Percentiles rank a stretch among this genome's conserved stretches.
phyloP scores from a whole-genome alignment of 2,888 invertebrate genomes.

The Phorcus lineatus region DNA sequence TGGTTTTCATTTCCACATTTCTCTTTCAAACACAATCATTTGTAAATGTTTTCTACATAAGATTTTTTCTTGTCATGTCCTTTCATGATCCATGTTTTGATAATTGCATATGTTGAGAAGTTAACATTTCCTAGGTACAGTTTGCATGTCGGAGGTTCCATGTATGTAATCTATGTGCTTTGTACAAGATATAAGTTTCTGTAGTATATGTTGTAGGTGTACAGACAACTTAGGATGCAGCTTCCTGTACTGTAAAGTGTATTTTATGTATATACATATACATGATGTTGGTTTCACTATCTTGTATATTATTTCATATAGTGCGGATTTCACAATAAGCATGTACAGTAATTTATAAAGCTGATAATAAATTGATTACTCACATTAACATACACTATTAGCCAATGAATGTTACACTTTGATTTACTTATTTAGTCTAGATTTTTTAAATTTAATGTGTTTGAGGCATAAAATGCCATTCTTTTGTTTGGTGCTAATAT shows the following conservation, averaged over 20 bases:
- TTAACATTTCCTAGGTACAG: no score
- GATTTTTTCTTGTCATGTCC: no score
- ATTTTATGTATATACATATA: neutral
- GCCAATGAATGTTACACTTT: neutral
- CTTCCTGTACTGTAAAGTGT: neutral
- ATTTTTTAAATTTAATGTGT: neutral
- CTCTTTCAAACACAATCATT: no score
- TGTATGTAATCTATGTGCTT: no score
- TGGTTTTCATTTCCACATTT: no score
- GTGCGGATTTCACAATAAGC: neutral
- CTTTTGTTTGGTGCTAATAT: constrained; percentile 14
- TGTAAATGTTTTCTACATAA: no score
- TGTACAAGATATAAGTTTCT: no score
- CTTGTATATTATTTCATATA: constrained; percentile 8
- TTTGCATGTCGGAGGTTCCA: no score
- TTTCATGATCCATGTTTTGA: no score
- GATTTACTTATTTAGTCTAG: constrained; percentile 12
- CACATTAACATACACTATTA: neutral
- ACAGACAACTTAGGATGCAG: neutral
- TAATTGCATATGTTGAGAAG: no score
- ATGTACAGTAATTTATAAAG: constrained; percentile 6
- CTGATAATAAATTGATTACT: neutral
- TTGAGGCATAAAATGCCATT: constrained; percentile 5
- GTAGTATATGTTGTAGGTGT: constrained; percentile 1
- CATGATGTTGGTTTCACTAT: neutral